These are phyloP conservation scores for Chanos chanos DNA, from an alignment of 2,797 vertebrate species.

Conservation along the genomic window DNA sequence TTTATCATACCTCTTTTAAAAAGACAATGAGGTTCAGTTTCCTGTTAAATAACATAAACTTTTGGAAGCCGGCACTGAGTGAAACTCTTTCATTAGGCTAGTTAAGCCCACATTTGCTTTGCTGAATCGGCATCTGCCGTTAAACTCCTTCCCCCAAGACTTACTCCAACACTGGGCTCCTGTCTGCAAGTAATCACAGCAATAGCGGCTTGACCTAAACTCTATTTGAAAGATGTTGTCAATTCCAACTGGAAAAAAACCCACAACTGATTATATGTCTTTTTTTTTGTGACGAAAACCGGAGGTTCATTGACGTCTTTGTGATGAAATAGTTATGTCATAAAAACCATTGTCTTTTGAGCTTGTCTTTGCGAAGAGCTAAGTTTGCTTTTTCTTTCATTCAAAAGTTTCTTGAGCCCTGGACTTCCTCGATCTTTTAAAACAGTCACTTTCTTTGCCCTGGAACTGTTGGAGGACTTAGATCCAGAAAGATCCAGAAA, in stretches of 20 bases:
- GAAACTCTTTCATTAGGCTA: not conserved
- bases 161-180: not conserved
- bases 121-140: conserved; percentile 7
- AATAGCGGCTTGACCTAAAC: not conserved
- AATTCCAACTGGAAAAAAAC: not conserved
- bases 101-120: conserved; percentile 2
- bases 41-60: not conserved
- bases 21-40: conserved; percentile 17
- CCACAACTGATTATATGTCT: not conserved
- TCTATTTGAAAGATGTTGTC: not conserved
- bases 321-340: not conserved
- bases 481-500: not conserved
- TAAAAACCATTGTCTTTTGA: not conserved
- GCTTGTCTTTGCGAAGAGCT: too few species aligned
- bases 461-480: not conserved
- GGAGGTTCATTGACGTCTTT: not conserved
- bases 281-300: not conserved
- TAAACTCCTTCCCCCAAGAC: not conserved
- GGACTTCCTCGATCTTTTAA: too few species aligned
- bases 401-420: too few species aligned
- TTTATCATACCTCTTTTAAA: not conserved
- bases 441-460: not conserved
- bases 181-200: conserved; percentile 8
- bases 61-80: not conserved
- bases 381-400: too few species aligned